phyloP scores from a whole-genome alignment of 2,113 vertebrate genomes.

The Nannospalax galili region DNA sequence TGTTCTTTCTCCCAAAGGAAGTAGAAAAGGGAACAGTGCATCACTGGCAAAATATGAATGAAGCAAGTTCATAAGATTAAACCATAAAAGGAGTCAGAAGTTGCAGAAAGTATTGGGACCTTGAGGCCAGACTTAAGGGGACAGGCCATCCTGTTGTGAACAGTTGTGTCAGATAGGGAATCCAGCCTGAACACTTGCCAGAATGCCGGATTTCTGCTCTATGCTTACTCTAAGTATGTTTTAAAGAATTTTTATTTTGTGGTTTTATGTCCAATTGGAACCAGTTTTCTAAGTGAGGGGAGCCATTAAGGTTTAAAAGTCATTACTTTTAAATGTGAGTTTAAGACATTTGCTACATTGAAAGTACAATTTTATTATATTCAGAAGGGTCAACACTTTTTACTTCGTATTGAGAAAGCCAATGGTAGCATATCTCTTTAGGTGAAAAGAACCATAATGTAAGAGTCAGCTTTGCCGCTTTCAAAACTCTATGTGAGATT shows the following conservation, averaged over 20 bases:
- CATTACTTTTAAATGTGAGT: not conserved
- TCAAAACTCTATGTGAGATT: not conserved
- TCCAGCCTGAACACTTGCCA: not conserved
- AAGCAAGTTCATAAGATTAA: conserved; percentile 2
- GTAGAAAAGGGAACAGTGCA: conserved; percentile 1
- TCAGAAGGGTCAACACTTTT: not conserved
- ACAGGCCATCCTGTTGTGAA: not conserved
- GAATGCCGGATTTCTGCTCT: not conserved
- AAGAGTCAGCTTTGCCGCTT: not conserved
- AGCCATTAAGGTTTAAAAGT: not conserved
- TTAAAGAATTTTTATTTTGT: conserved; percentile 18
- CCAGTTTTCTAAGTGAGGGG: not conserved
- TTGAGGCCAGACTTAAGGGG: not conserved
- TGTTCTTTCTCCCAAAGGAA: conserved; percentile 46
- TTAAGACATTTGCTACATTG: conserved; percentile 36
- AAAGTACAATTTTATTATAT: not conserved
- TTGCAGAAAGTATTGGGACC: not conserved
- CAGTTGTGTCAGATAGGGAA: not conserved
- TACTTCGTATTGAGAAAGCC: not conserved
- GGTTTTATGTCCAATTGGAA: conserved; percentile 14
- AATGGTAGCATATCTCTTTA: not conserved
- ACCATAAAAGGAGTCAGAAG: conserved; percentile 5
- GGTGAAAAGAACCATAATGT: not conserved
- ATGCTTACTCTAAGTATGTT: not conserved
- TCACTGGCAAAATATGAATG: not conserved